A percentile compares a stretch with the other conserved stretches of the same genome.
These are phyloP conservation scores for Stenoptilia bipunctidactyla DNA, from an alignment of 2,888 invertebrate species.

Conservation along the genomic window DNA sequence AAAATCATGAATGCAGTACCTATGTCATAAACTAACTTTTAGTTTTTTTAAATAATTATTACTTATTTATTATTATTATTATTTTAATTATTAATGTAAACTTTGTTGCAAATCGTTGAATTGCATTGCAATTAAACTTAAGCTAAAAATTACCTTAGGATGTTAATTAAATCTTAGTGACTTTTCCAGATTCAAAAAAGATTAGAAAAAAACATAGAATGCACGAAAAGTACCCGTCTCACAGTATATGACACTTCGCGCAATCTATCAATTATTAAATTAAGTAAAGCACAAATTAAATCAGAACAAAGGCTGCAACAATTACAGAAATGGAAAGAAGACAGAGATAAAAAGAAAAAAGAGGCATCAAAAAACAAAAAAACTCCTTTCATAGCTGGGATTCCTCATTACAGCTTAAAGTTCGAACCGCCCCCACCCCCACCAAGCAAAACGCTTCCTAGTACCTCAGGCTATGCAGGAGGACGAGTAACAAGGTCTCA, in stretches of 20 bases:
- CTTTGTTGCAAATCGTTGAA: no score
- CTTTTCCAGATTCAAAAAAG: slow-evolving; percentile 45
- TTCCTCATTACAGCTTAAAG: slow-evolving; percentile 30
- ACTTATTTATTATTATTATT: no score
- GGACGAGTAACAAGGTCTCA: slow-evolving; percentile 45
- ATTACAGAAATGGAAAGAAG: slow-evolving; percentile 53
- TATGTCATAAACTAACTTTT: no score
- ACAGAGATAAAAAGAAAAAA: slow-evolving; percentile 46
- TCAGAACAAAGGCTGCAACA: slow-evolving; percentile 37
- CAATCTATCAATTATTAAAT: slow-evolving; percentile 27
- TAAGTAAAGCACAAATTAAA: slow-evolving; percentile 24
- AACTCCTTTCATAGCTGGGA: slow-evolving; percentile 48
- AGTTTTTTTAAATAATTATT: no score
- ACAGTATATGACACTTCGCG: slow-evolving; percentile 40
- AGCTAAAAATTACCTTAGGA: no score
- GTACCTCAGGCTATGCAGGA: slow-evolving; percentile 26
- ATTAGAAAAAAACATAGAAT: slow-evolving; percentile 30
- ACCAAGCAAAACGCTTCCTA: slow-evolving; percentile 25
- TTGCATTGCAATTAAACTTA: no score
- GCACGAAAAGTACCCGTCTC: slow-evolving; percentile 37
- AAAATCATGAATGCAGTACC: no score
- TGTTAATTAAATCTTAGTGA: slow-evolving; percentile 10
- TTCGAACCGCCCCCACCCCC: slow-evolving; percentile 40
- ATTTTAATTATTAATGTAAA: no score
- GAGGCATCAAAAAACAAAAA: slow-evolving; percentile 36